Evolutionary conservation across 2,888 invertebrate genomes (phyloP).

Genomic region (Cantharis flavilabris): DNA sequence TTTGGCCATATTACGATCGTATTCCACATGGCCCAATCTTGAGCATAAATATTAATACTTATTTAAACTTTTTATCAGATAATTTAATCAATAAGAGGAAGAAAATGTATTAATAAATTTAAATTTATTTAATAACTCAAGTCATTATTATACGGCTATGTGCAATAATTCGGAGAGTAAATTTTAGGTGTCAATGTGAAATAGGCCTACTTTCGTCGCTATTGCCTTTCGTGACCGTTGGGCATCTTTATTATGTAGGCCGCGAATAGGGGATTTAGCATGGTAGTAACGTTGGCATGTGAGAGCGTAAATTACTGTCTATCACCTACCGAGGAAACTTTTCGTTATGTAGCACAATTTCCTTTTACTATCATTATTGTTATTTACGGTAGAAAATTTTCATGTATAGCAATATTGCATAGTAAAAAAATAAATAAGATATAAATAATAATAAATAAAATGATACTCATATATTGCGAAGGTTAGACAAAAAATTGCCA

Average conservation of each 20-base stretch:
- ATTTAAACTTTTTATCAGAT: background rate
- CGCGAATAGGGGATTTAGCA: constrained; percentile 7
- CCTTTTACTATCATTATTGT: background rate
- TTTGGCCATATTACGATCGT: background rate
- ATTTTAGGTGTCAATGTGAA: constrained; percentile 19
- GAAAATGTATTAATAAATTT: background rate
- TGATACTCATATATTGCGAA: background rate
- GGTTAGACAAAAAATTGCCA: background rate
- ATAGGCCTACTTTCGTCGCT: constrained; percentile 7
- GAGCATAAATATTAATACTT: background rate
- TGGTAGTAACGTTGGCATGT: constrained; percentile 14
- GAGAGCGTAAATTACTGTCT: constrained; percentile 15
- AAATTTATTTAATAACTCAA: background rate
- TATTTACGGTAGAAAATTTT: background rate
- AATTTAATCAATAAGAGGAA: background rate
- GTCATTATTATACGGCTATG: background rate
- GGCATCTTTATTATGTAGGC: constrained; percentile 17
- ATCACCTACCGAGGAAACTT: constrained; percentile 13
- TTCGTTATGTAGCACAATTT: constrained; percentile 14
- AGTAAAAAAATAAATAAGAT: background rate
- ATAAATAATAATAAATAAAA: background rate
- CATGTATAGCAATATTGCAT: background rate
- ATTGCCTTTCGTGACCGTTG: constrained; percentile 18
- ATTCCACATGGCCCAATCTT: background rate
- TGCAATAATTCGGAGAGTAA: background rate